A percentile compares a stretch with the other conserved stretches of the same genome.
Evolutionary conservation across 2,113 vertebrate genomes (phyloP).

Genomic region (Phalacrocorax aristotelis): DNA sequence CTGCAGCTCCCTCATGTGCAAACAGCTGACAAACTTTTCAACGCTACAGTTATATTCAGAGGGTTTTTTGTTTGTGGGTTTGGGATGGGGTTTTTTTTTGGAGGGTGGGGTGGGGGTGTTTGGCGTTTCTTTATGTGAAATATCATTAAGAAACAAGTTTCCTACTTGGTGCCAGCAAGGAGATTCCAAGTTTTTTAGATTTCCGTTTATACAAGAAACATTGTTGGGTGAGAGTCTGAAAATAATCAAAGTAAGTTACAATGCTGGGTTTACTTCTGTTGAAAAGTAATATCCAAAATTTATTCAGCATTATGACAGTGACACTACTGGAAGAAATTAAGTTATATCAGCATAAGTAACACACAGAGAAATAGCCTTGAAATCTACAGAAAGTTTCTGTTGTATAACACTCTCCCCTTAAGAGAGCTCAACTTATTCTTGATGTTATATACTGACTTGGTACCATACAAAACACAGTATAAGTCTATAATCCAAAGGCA

Average conservation of each 20-base stretch:
- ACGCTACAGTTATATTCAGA: background rate
- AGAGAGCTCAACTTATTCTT: background rate
- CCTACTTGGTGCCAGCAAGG: background rate
- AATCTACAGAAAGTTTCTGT: background rate
- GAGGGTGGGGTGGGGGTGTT: no score
- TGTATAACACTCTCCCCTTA: background rate
- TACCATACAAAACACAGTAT: background rate
- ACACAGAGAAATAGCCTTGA: background rate
- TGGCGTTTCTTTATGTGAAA: background rate
- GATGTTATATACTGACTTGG: fast-evolving
- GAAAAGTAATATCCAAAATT: background rate
- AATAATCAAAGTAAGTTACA: background rate
- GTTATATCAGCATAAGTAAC: background rate
- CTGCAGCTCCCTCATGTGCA: background rate
- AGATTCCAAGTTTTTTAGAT: background rate
- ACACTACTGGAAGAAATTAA: background rate
- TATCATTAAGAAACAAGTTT: background rate
- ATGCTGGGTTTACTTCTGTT: background rate
- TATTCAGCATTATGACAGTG: background rate
- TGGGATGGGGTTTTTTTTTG: background rate
- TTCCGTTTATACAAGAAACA: background rate
- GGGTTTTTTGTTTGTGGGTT: background rate
- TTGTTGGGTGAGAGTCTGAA: background rate
- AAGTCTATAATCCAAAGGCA: background rate
- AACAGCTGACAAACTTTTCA: background rate